Evolutionary conservation across 2,888 invertebrate species (phyloP), one percentile per base, ranked within the genome.

Genomic region (Camptogramma bilineatum): DNA sequence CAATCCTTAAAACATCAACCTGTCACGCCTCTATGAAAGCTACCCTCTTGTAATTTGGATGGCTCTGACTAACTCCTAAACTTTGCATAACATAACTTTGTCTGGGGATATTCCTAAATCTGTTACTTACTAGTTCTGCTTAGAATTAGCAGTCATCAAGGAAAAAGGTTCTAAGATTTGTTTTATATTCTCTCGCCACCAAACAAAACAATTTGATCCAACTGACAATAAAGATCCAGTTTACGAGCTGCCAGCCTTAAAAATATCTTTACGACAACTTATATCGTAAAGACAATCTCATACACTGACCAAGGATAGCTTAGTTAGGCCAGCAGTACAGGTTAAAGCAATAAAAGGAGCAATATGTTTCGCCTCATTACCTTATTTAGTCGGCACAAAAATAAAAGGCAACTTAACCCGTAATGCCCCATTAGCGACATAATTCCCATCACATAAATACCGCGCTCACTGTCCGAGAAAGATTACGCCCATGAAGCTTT

Each of bases 361-460:
- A 56, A 56, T 46, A 46, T 57, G 55, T 63, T 53, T 52, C 17
- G 57, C 44, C 57, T 53, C 61, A 61, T 61, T 57, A 65, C 42
- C 53, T 46, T 57, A 61, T 53, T 65, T 52, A 52, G 55, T 52
- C 52, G 52, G 52, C 52, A 18, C 46, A 55, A 46, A 61, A 60
- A 64, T 61, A 64, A 60, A 52, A 53, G 53, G 28, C 56, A 44
- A 56, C 42, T 58, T 62, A 52, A 59, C 63, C 63, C 75, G 77
- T 74, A 75, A 78, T 77, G 74, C 72, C 69, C 71, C 58, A 66
- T 62, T 66, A 66, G 52, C 47, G 52, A 62, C 58, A 62, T 62
- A 66, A 62, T 73, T 64, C 60, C 62, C 70, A 79, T 79, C 78
- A 82, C 69, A 84, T 83, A 82, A 83, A 76, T 73, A 73, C 63